Conservation (phyloP, 2,888 invertebrate species). For the Monoplex corrugatus region DNA sequence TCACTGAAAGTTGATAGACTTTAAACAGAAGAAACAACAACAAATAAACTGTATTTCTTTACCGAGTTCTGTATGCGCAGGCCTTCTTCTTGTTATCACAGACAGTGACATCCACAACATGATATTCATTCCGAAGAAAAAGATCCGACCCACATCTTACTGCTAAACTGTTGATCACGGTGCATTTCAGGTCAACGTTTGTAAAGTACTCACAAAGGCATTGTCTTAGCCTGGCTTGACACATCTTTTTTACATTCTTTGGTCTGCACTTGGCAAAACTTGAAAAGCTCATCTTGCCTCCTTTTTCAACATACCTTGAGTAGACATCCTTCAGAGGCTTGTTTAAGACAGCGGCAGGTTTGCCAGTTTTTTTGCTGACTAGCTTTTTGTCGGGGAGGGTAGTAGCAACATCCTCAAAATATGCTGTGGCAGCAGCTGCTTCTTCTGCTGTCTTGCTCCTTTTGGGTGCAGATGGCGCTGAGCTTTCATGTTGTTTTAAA, state of each 20-base stretch:
- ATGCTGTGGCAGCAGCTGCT: too few relatives aligned
- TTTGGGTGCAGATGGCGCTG: too few relatives aligned
- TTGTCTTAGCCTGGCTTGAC: neutral
- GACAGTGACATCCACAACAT: neutral
- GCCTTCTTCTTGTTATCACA: neutral
- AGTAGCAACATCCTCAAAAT: too few relatives aligned
- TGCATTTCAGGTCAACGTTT: neutral
- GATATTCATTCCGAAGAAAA: neutral
- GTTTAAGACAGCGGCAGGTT: too few relatives aligned
- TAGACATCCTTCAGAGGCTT: neutral
- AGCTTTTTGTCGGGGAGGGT: too few relatives aligned
- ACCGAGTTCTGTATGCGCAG: neutral
- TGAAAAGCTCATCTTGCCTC: neutral
- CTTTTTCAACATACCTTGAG: neutral
- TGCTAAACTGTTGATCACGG: neutral
- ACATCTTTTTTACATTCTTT: neutral
- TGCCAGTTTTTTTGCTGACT: too few relatives aligned
- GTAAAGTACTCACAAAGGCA: constrained; percentile 15
- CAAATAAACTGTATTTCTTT: too few relatives aligned
- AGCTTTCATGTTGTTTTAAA: too few relatives aligned
- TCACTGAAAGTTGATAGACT: too few relatives aligned
- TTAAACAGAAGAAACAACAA: too few relatives aligned
- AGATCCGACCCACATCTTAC: neutral
- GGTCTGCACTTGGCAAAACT: neutral
- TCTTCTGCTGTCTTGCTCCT: too few relatives aligned